These are phyloP conservation scores for Trichonephila clavata DNA, from an alignment of 1,140 invertebrate genomes.

Conservation along the genomic window DNA sequence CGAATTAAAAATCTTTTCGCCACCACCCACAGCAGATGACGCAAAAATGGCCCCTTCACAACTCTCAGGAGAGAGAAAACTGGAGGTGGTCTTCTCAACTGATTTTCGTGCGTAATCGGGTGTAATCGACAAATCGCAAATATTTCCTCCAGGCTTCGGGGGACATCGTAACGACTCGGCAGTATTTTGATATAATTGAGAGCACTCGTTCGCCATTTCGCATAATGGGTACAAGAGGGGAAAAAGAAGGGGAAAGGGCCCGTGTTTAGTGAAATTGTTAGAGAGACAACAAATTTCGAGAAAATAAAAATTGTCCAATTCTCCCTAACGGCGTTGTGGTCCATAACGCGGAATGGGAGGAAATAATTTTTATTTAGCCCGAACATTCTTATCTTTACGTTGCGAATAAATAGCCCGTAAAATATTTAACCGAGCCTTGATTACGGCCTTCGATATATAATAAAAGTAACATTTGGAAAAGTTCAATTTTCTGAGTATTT, in stretches of 20 bases:
- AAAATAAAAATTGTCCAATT: slow-evolving; percentile 60
- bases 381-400: slow-evolving; percentile 29
- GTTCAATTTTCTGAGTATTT: slow-evolving; percentile 42
- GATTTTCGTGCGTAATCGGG: slow-evolving; percentile 50
- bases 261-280: slow-evolving; percentile 36
- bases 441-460: slow-evolving; percentile 10
- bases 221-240: not conserved
- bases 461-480: slow-evolving; percentile 23
- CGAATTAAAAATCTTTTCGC: not conserved
- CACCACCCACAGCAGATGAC: not conserved
- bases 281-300: slow-evolving; percentile 22
- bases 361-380: slow-evolving; percentile 62
- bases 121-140: slow-evolving; percentile 63
- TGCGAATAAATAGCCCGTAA: slow-evolving; percentile 47
- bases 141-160: slow-evolving; percentile 32
- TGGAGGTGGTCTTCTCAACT: slow-evolving; percentile 34
- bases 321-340: slow-evolving; percentile 27
- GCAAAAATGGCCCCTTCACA: slow-evolving; percentile 19
- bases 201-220: slow-evolving; percentile 1
- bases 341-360: slow-evolving; percentile 29
- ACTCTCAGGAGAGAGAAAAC: slow-evolving; percentile 19
- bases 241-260: not conserved
- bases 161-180: slow-evolving; percentile 23
- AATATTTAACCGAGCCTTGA: slow-evolving; percentile 47
- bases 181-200: slow-evolving; percentile 50